A percentile compares a stretch with the other conserved stretches of the same genome.
phyloP scores from a whole-genome alignment of 2,797 vertebrate species.

The Tragelaphus oryx region DNA sequence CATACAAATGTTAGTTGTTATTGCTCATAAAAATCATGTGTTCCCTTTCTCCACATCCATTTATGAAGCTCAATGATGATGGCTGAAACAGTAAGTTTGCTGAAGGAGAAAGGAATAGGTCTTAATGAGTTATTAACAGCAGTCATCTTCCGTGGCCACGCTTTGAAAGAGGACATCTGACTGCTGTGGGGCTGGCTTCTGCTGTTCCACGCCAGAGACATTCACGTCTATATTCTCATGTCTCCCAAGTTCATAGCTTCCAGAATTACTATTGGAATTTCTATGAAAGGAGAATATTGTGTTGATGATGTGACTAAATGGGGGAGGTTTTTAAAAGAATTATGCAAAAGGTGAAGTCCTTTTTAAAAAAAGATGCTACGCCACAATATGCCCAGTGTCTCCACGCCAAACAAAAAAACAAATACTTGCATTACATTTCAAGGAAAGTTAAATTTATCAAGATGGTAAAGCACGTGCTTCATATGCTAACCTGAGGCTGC shows the following conservation, averaged over 20 bases:
- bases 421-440: neutral
- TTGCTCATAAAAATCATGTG: conserved; percentile 30
- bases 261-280: neutral
- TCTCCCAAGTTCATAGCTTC: neutral
- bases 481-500: neutral
- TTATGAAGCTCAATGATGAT: conserved; percentile 34
- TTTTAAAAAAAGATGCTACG: neutral
- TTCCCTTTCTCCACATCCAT: neutral
- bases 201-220: neutral
- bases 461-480: neutral
- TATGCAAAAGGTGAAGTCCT: neutral
- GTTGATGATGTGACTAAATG: neutral
- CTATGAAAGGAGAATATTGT: rapidly evolving
- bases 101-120: neutral
- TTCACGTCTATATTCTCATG: neutral
- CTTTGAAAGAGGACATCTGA: neutral
- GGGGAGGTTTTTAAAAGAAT: neutral
- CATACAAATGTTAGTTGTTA: neutral
- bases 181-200: neutral
- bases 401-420: neutral
- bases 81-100: neutral
- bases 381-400: neutral
- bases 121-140: conserved; percentile 30
- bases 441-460: neutral
- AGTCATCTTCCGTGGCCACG: neutral